Percentiles rank a stretch among this genome's conserved stretches.
phyloP scores from a whole-genome alignment of 2,797 vertebrate genomes.

The Cyprinodon diabolis region DNA sequence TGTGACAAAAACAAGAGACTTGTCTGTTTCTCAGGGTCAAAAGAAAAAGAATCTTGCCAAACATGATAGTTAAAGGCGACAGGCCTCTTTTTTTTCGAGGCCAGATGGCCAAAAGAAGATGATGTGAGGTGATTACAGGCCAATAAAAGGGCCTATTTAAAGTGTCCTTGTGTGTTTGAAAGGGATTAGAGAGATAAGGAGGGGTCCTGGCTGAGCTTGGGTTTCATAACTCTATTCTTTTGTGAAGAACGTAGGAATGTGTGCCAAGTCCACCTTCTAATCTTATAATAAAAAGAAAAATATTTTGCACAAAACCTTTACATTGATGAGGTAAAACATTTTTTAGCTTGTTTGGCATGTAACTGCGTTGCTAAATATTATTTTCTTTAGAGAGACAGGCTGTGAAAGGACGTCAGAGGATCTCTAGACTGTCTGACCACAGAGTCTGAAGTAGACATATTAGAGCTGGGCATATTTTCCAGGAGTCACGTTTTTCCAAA shows the following conservation, averaged over 20 bases:
- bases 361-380: too few species aligned
- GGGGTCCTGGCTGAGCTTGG: neutral
- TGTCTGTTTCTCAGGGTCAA: neutral
- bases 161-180: neutral
- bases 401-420: neutral
- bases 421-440: neutral
- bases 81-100: neutral
- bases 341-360: neutral
- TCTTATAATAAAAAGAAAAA: neutral
- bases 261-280: neutral
- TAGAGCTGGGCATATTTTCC: neutral
- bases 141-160: neutral
- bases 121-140: neutral
- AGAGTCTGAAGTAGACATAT: neutral
- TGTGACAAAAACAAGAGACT: neutral
- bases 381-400: neutral
- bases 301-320: neutral
- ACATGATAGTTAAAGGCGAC: neutral
- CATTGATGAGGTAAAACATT: neutral
- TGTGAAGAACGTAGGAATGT: neutral
- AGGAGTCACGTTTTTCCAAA: neutral
- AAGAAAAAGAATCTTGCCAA: neutral
- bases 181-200: neutral
- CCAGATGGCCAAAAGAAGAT: neutral
- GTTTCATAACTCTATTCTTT: conserved; percentile 1